Conservation (phyloP, 2,113 vertebrate species). For the Anas platyrhynchos region DNA sequence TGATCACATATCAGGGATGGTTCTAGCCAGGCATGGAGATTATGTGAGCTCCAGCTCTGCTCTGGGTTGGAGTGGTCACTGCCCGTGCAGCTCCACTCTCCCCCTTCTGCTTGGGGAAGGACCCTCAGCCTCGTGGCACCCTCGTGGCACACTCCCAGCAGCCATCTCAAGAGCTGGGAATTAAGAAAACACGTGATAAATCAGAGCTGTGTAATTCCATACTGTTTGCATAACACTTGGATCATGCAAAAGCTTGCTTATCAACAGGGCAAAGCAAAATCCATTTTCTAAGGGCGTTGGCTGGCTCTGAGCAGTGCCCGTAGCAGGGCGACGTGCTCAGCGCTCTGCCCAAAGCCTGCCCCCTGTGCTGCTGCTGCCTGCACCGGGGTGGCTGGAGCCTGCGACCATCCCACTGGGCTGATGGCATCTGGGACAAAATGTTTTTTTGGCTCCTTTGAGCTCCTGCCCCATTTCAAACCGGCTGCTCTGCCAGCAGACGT, state of each 20-base stretch:
- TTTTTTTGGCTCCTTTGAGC: neutral
- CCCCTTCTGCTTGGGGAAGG: neutral
- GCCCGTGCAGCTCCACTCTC: neutral
- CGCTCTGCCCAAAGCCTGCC: neutral
- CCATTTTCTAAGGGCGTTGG: neutral
- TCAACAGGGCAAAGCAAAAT: neutral
- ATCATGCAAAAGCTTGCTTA: neutral
- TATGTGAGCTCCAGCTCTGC: neutral
- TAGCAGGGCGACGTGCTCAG: fast-evolving
- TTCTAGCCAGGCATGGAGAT: neutral
- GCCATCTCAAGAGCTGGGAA: neutral
- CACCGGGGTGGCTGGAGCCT: fast-evolving
- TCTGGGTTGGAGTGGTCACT: fast-evolving
- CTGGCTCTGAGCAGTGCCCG: too few species aligned
- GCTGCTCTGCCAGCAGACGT: neutral
- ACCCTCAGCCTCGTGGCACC: neutral
- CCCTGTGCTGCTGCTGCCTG: fast-evolving
- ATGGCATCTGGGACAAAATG: neutral
- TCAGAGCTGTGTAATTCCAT: neutral
- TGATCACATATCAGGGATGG: neutral
- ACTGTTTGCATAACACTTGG: neutral
- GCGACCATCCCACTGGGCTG: neutral
- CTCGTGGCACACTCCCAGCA: neutral
- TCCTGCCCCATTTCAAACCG: neutral
- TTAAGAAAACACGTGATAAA: neutral